Conservation (phyloP, 2,888 invertebrate genomes). For the Anoncus sp. region DNA sequence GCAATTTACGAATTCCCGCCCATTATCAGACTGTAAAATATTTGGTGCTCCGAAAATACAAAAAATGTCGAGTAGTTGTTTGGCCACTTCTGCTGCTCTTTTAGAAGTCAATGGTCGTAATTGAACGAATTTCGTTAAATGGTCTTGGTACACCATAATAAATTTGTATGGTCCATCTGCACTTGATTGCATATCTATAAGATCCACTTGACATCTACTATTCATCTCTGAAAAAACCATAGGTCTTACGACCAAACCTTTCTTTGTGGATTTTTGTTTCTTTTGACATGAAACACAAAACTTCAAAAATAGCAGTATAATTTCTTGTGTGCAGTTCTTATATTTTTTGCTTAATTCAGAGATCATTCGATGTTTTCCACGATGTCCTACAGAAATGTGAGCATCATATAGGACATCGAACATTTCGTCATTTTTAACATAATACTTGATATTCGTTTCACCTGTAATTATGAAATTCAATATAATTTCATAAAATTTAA, state of each 20-base stretch:
- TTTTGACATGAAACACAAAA: slow-evolving; percentile 11
- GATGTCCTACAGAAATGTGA: too few species aligned
- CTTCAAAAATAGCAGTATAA: slow-evolving; percentile 4
- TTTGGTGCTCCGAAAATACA: slow-evolving; percentile 70
- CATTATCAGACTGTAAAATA: slow-evolving; percentile 74
- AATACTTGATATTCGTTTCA: too few species aligned
- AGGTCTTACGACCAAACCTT: too few species aligned
- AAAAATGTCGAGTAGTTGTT: slow-evolving; percentile 71
- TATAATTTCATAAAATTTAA: too few species aligned
- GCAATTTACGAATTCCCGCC: slow-evolving; percentile 71
- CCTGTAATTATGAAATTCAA: too few species aligned
- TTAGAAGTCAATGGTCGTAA: slow-evolving; percentile 70
- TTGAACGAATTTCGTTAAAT: slow-evolving; percentile 71
- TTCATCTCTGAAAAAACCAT: slow-evolving; percentile 50
- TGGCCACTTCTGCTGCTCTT: slow-evolving; percentile 71
- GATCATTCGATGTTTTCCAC: slow-evolving; percentile 23
- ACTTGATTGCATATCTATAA: slow-evolving; percentile 69
- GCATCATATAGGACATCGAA: too few species aligned
- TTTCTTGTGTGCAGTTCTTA: background rate
- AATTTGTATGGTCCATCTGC: slow-evolving; percentile 66
- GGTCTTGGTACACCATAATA: slow-evolving; percentile 67
- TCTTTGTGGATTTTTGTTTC: slow-evolving; percentile 14
- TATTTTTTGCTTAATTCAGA: too few species aligned
- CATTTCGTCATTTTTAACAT: too few species aligned
- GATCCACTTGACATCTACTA: slow-evolving; percentile 66